Conservation (phyloP, 2,888 invertebrate genomes). For the Parnassius mnemosyne region DNA sequence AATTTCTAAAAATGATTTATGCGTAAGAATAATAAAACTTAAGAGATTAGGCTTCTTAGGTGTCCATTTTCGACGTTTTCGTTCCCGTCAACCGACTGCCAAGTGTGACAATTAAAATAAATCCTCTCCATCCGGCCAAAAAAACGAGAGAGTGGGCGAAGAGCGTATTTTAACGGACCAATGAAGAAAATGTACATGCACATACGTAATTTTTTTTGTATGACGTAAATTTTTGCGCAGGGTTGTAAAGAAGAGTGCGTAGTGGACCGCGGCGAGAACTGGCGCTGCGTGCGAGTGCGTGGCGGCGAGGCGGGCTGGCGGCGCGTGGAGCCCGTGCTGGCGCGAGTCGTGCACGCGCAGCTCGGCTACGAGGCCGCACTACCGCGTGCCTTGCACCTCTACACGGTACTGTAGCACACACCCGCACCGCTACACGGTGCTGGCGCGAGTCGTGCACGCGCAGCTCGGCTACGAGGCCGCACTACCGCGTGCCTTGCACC, state of each 20-base stretch:
- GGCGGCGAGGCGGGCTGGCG: slow-evolving; percentile 62
- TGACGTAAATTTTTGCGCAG: slow-evolving; percentile 52
- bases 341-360: slow-evolving; percentile 63
- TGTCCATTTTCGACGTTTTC: no score
- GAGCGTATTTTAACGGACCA: no score
- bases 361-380: slow-evolving; percentile 55
- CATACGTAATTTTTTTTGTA: no score
- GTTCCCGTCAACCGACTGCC: no score
- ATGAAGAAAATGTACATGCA: no score
- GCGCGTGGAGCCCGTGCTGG: slow-evolving; percentile 52
- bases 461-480: slow-evolving; percentile 35
- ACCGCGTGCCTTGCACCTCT: slow-evolving; percentile 42
- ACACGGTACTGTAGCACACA: slow-evolving; percentile 55
- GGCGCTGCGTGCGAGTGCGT: slow-evolving; percentile 57
- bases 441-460: slow-evolving; percentile 64
- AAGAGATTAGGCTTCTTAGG: no score
- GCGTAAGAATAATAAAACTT: no score
- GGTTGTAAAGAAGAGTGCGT: slow-evolving; percentile 90
- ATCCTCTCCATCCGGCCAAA: no score
- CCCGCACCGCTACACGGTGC: slow-evolving; percentile 40
- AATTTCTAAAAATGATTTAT: no score
- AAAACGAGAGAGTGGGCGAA: no score
- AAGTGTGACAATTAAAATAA: no score
- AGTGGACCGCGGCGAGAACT: slow-evolving; percentile 46
- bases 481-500: slow-evolving; percentile 56